These are phyloP conservation scores for Coleophora flavipennella DNA, from an alignment of 2,888 invertebrate genomes.

Conservation along the genomic window DNA sequence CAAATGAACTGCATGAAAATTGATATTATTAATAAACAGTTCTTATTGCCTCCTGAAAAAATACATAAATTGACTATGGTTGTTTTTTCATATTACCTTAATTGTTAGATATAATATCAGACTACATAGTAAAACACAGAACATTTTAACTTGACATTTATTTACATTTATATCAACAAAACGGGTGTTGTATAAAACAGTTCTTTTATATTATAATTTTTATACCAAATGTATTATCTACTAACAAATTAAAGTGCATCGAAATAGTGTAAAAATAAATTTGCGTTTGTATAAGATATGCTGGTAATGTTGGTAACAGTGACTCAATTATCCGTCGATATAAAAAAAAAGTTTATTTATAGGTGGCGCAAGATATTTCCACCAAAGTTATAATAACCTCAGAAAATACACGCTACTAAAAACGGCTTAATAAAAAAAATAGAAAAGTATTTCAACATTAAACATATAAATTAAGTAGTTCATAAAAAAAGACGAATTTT, in stretches of 20 bases:
- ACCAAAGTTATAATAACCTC: too few relatives aligned
- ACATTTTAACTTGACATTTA: conserved; percentile 71
- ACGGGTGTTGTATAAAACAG: conserved; percentile 74
- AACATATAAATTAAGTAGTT: too few relatives aligned
- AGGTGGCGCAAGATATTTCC: too few relatives aligned
- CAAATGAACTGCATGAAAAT: too few relatives aligned
- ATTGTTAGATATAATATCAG: not conserved
- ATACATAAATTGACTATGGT: too few relatives aligned
- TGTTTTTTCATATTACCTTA: too few relatives aligned
- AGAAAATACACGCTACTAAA: too few relatives aligned
- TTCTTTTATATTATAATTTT: conserved; percentile 48
- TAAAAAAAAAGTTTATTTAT: too few relatives aligned
- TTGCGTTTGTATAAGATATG: conserved; percentile 45
- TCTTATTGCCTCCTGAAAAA: too few relatives aligned
- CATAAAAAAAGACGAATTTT: too few relatives aligned
- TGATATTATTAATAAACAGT: too few relatives aligned
- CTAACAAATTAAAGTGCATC: conserved; percentile 48
- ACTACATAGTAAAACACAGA: conserved; percentile 22
- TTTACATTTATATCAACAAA: conserved; percentile 75
- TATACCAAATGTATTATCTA: conserved; percentile 59
- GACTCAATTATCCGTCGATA: conserved; percentile 21
- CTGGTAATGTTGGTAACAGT: conserved; percentile 28
- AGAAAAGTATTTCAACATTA: not conserved
- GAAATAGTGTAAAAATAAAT: conserved; percentile 59
- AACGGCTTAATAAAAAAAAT: not conserved